Base-by-base conservation (phyloP, 2,888 invertebrate genomes). In the Bursaphelenchus okinawaensis region DNA sequence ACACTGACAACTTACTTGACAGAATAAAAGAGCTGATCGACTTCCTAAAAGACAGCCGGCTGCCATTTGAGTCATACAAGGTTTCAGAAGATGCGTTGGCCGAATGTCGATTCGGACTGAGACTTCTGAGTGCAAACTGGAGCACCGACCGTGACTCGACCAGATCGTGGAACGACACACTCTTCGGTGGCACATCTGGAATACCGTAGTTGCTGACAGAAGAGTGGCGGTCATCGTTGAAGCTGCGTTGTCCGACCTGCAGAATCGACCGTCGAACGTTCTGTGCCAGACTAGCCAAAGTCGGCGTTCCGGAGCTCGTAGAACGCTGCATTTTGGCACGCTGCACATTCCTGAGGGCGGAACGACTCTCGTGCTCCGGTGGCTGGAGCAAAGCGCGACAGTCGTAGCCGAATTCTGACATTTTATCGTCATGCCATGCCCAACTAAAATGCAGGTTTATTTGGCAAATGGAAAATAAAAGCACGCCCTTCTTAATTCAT, bases 131-230 rank as follows among this genome's bases (percentile, higher is more conserved):
- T 19, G 66, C 66, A 24, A 67, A 55, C 19, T 65, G 66, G 52
- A 65, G 20, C 26, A 67, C 22, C 1, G 65, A 68, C 4, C 66
- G 55, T 16, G 67, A 65, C 22, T 67, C 54, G 20, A 65, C 55
- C 16, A 65, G 58, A 19, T 65, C 66, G 40, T 65, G 66, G 20
- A 65, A 65, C 24, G 66, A 65, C 4, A 65, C 66, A 40, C 67
- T 68, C 51, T 65, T 65, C 29, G 57, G 64, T 22, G 66, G 66
- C 12, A 27, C 26, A n/a, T 22, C 16, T 8, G 20, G 29, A 12
- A 12, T 12, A n/a, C n/a, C n/a, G 23, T 50, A 22, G 16, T 4
- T 50, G 9, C 40, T 31, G n/a, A 20, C 26, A 19, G 59, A 22
- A 20, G 12, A 19, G 12, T 63, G 59, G 8, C 16, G 62, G 1